Evolutionary conservation across 1,140 invertebrate genomes (phyloP).

Genomic region (Bathynomus jamesi): DNA sequence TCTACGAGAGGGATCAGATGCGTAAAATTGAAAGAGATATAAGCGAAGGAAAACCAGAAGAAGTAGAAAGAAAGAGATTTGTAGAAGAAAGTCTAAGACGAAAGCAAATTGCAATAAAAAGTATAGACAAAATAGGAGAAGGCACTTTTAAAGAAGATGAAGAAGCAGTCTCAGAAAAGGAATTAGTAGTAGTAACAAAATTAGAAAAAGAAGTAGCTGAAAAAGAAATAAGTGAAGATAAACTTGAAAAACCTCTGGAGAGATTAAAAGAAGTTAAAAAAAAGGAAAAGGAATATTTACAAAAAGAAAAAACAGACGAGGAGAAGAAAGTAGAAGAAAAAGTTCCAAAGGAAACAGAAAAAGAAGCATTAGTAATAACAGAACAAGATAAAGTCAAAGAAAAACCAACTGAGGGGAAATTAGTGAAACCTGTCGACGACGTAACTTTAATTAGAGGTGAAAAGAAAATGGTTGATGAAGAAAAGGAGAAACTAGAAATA

Average conservation of each 20-base stretch:
- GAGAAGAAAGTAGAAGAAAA: no score
- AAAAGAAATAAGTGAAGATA: neutral
- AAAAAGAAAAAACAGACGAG: no score
- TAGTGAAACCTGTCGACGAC: neutral
- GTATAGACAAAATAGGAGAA: conserved; percentile 6
- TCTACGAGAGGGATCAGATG: no score
- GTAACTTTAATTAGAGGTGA: no score
- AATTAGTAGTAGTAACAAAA: neutral
- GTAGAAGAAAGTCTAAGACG: neutral
- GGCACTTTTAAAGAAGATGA: neutral
- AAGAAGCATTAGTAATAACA: conserved; percentile 8
- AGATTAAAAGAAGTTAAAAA: neutral
- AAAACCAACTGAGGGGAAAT: neutral
- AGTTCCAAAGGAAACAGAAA: neutral
- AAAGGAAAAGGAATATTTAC: neutral
- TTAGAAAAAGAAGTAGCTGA: neutral
- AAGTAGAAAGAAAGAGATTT: neutral
- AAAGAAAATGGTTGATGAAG: no score
- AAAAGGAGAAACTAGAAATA: neutral
- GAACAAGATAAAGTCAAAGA: neutral
- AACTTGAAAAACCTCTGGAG: neutral
- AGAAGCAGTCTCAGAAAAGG: neutral
- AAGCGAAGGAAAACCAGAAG: no score
- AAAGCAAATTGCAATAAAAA: conserved; percentile 4
- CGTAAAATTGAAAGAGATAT: no score